phyloP scores from a whole-genome alignment of 1,140 invertebrate genomes.

The Globodera rostochiensis region DNA sequence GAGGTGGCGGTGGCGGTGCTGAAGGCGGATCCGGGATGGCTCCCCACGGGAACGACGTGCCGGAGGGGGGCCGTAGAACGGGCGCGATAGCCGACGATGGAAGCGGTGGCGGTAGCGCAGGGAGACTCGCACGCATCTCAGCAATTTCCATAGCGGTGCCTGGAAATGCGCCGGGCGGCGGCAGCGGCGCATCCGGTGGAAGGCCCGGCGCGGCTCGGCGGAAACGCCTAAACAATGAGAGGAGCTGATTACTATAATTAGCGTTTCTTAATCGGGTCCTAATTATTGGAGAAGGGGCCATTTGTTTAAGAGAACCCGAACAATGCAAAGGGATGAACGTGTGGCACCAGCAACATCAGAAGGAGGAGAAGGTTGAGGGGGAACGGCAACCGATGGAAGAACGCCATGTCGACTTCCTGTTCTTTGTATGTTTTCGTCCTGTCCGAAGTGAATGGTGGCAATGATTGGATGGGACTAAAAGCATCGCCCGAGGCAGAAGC shows the following conservation, averaged over 20 bases:
- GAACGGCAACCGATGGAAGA: background rate
- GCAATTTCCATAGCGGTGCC: background rate
- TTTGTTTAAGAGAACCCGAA: background rate
- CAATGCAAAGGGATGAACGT: background rate
- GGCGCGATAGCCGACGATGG: background rate
- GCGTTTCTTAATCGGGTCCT: too few relatives aligned
- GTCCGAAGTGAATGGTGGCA: background rate
- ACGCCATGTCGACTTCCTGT: background rate
- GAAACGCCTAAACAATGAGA: background rate
- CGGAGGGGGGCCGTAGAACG: conserved; percentile 5
- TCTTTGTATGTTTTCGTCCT: background rate
- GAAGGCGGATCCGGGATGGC: conserved; percentile 29
- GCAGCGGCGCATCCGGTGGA: background rate
- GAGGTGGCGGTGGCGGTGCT: background rate
- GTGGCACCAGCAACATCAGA: background rate
- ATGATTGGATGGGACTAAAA: background rate
- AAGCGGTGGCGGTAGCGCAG: too few relatives aligned
- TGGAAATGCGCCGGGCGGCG: background rate
- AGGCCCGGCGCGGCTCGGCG: conserved; percentile 18
- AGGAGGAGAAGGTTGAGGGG: background rate
- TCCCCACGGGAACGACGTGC: background rate
- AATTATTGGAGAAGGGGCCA: background rate
- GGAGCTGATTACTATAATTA: background rate
- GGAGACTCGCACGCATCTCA: background rate
- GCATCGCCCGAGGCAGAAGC: background rate